These are phyloP conservation scores for Cryptotis parvus DNA, from an alignment of 2,113 vertebrate species.

Conservation along the genomic window DNA sequence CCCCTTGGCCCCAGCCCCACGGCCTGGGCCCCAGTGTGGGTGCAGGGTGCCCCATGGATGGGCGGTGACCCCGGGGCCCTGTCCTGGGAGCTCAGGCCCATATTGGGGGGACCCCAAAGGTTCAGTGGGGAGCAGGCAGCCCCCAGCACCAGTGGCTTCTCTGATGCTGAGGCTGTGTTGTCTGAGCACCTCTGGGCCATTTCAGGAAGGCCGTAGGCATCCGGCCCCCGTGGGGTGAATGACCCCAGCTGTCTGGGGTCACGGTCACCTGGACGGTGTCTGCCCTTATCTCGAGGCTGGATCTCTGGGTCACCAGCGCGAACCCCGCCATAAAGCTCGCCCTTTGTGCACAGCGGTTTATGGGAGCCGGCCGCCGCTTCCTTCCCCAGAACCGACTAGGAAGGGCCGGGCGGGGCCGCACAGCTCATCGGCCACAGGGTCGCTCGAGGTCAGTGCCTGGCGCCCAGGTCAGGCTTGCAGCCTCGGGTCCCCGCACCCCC, in stretches of 20 bases:
- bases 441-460: conserved; percentile 49
- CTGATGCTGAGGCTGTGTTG: background rate
- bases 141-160: no score
- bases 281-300: conserved; percentile 63
- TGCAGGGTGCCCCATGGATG: no score
- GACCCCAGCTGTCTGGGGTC: background rate
- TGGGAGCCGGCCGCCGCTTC: no score
- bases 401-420: no score
- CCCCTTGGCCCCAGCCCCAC: no score
- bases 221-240: background rate
- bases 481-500: no score
- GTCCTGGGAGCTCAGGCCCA: no score
- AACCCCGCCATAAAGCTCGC: conserved; percentile 64
- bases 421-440: background rate
- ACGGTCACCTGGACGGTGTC: background rate
- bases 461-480: background rate
- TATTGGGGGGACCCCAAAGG: no score
- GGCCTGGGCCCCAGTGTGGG: no score
- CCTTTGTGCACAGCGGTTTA: conserved; percentile 17
- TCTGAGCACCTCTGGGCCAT: no score
- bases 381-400: background rate
- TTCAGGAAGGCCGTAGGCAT: background rate
- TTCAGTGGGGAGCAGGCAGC: no score
- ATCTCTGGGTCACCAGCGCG: conserved; percentile 53
- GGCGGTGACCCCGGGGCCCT: no score